These are phyloP conservation scores for Parascotia fuliginaria DNA, from an alignment of 2,888 invertebrate species.

Conservation along the genomic window DNA sequence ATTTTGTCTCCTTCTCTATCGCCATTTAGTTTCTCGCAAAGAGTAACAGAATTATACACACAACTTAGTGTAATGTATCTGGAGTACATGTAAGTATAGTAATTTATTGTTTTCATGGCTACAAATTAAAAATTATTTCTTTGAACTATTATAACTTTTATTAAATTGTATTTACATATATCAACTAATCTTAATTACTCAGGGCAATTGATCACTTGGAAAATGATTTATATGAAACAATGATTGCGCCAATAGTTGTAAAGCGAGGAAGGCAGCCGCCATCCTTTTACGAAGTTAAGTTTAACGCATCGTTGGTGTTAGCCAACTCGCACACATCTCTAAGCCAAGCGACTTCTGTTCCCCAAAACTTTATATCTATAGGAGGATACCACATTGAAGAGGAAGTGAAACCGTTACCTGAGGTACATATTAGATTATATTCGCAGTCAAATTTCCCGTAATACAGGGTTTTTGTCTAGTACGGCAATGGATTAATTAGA, in stretches of 20 bases:
- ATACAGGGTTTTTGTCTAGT: too few species aligned
- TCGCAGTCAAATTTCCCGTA: too few species aligned
- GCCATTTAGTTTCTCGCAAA: constrained; percentile 49
- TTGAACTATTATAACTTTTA: too few species aligned
- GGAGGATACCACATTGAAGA: constrained; percentile 67
- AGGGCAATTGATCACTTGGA: constrained; percentile 18
- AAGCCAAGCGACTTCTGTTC: constrained; percentile 50
- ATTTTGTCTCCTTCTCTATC: constrained; percentile 28
- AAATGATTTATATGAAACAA: constrained; percentile 27
- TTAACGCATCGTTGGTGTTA: constrained; percentile 62
- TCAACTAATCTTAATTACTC: not conserved
- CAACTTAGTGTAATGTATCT: constrained; percentile 17
- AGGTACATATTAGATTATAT: constrained; percentile 38
- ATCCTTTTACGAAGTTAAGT: constrained; percentile 47
- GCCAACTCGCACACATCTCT: constrained; percentile 62
- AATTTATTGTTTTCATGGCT: too few species aligned
- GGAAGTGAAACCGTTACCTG: constrained; percentile 55
- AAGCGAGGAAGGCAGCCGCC: constrained; percentile 53
- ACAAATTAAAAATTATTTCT: too few species aligned
- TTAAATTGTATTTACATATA: not conserved
- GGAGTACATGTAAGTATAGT: constrained; percentile 29
- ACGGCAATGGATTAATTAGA: too few species aligned
- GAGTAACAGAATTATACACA: constrained; percentile 42
- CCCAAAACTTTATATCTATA: constrained; percentile 60
- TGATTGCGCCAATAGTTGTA: constrained; percentile 43